Evolutionary conservation across 2,113 vertebrate species (phyloP), one percentile per base, ranked within the genome.

Genomic region (Poeciliopsis retropinna): DNA sequence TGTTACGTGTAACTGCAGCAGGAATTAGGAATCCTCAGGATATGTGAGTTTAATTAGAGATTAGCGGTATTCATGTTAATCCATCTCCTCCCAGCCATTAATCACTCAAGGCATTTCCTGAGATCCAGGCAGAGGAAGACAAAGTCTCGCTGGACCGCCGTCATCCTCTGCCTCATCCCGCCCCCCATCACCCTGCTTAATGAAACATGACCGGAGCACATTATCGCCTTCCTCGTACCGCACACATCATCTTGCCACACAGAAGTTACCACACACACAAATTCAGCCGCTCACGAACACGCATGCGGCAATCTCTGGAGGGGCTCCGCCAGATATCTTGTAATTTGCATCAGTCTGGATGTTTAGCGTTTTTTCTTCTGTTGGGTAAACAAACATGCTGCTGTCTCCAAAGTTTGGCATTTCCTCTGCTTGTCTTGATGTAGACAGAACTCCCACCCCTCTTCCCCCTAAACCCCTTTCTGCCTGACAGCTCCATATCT

Each of bases 311-410:
- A 34, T 64, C 75, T 63, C 79, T 28, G 19, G 70, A 73, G 83
- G 51, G 73, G 14, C 60, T 70, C n/a, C 66, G 41, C 71, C 86
- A 67, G 76, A 75, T 62, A 17, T 87, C 73, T 67, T 78, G 79
- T 85, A 87, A 90, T 83, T 73, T 84, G 78, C 80, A 67, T 90
- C 81, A 82, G 77, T 80, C 72, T 83, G 85, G 79, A 66, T 69
- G 69, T 78, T 85, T 75, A 64, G 57, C 3, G 60, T 67, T 83
- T 44, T 79, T 72, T 64, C 63, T 70, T 64, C 73, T 88, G 81
- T 89, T 86, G 80, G 72, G 76, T 91, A 93, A 92, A 91, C 88
- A 92, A 86, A 88, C 83, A 67, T 8, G 17, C 79, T 27, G 74
- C 39, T 74, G 29, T 87, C 83, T 87, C 81, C 85, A 64, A 84